Conservation (phyloP, 2,797 vertebrate genomes). For the Xiphophorus birchmanni region DNA sequence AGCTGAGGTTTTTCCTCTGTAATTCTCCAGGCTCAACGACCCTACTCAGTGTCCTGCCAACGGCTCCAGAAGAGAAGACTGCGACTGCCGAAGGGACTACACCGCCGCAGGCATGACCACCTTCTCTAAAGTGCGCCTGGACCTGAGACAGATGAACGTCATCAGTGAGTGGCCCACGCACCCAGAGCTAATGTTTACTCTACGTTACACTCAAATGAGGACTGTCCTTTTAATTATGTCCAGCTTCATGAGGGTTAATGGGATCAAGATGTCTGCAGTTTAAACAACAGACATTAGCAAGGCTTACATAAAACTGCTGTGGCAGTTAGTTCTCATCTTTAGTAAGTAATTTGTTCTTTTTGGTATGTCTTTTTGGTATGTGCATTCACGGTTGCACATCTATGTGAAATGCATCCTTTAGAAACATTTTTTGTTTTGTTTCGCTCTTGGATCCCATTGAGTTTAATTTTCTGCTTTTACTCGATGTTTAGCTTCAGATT, state of each 20-base stretch:
- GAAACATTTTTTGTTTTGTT: neutral
- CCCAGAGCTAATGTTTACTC: constrained; percentile 47
- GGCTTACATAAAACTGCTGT: constrained; percentile 58
- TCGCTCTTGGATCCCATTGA: neutral
- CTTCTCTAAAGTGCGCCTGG: constrained; percentile 94
- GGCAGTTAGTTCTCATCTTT: neutral
- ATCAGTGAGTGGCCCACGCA: constrained; percentile 87
- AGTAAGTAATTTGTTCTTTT: neutral
- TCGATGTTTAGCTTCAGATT: constrained; percentile 87
- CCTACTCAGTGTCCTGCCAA: constrained; percentile 94
- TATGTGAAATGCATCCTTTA: constrained; percentile 14
- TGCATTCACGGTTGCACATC: constrained; percentile 19
- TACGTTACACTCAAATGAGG: constrained; percentile 56
- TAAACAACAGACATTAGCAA: constrained; percentile 62
- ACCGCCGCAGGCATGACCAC: constrained; percentile 89
- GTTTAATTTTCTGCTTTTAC: constrained; percentile 25
- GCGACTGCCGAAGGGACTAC: constrained; percentile 92
- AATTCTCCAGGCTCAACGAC: constrained; percentile 86
- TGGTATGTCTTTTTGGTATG: too few relatives aligned
- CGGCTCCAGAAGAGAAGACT: constrained; percentile 89
- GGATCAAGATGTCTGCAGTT: constrained; percentile 80
- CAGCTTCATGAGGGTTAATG: constrained; percentile 75
- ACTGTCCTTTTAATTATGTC: constrained; percentile 72
- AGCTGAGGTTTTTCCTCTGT: constrained; percentile 31
- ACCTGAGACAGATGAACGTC: constrained; percentile 91